A percentile compares a stretch with the other conserved stretches of the same genome.
Evolutionary conservation across 2,113 vertebrate species (phyloP).

Genomic region (Varanus komodoensis): DNA sequence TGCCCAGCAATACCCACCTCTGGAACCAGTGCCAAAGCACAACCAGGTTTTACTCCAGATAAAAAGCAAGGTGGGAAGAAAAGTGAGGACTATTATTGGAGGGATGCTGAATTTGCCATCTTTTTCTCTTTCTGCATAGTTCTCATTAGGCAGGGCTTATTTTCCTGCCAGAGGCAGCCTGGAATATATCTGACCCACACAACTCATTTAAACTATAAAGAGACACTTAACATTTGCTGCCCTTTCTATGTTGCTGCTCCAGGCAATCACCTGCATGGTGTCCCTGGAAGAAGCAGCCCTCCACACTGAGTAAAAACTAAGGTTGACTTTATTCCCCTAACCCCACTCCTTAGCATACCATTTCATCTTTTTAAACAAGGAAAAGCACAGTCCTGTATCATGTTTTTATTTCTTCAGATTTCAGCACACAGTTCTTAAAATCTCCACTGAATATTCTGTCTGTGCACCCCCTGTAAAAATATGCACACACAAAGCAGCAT

Average conservation of each 20-base stretch:
- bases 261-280: background rate
- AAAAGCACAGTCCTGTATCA: background rate
- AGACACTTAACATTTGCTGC: background rate
- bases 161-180: constrained; percentile 15
- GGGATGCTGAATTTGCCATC: background rate
- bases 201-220: constrained; percentile 7
- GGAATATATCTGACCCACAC: constrained; percentile 22
- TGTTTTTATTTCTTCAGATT: background rate
- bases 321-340: background rate
- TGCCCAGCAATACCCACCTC: background rate
- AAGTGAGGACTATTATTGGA: background rate
- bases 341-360: background rate
- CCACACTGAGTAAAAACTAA: background rate
- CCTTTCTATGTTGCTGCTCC: background rate
- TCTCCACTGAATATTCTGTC: background rate
- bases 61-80: background rate
- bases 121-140: background rate
- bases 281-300: background rate
- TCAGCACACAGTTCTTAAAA: background rate
- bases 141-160: background rate
- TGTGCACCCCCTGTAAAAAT: no score
- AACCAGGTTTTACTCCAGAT: background rate
- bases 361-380: background rate
- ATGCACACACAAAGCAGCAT: background rate
- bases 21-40: background rate